Evolutionary conservation across 2,113 vertebrate species (phyloP).

Genomic region (Eurystomus gularis): DNA sequence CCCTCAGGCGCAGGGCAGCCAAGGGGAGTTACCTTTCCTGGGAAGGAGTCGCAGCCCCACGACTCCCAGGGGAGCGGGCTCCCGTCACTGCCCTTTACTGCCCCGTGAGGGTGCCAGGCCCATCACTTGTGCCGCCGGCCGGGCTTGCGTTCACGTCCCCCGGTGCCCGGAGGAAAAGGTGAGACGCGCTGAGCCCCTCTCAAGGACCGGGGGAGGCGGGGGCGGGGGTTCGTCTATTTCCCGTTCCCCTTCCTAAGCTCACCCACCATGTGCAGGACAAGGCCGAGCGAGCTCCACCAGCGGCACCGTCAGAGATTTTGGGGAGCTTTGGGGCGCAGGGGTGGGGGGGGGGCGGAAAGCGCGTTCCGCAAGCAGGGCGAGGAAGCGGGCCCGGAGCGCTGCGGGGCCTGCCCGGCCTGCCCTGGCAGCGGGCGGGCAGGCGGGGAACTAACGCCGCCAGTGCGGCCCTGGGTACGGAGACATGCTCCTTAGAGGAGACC

Average conservation of each 20-base stretch:
- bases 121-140: background rate
- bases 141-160: background rate
- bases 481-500: background rate
- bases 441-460: too few relatives aligned
- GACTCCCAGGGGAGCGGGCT: background rate
- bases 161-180: background rate
- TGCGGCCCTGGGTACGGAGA: background rate
- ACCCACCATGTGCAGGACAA: background rate
- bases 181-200: background rate
- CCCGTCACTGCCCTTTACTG: background rate
- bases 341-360: background rate
- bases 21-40: background rate
- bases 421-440: background rate
- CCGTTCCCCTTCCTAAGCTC: background rate
- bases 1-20: background rate
- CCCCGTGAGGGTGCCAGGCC: background rate
- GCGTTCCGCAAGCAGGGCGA: background rate
- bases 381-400: background rate
- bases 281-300: background rate
- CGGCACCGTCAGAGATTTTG: background rate
- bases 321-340: too few relatives aligned
- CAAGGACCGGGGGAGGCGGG: background rate
- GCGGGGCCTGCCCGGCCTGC: background rate
- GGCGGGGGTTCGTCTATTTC: too few relatives aligned
- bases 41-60: background rate